These are phyloP conservation scores for Tragelaphus scriptus DNA, from an alignment of 2,113 vertebrate genomes.

Conservation along the genomic window DNA sequence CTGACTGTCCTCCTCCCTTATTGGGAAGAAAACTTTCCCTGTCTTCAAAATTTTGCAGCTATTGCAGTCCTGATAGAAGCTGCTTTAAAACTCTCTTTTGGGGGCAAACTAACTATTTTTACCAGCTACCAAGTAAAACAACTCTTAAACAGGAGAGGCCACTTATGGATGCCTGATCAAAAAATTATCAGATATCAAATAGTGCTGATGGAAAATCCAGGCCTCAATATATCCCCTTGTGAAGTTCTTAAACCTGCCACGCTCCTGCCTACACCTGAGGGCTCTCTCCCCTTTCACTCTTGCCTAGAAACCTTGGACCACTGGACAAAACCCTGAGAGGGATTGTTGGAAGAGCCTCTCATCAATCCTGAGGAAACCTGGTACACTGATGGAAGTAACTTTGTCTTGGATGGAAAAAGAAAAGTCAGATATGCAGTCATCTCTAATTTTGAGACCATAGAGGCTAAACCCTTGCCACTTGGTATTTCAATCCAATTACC, in stretches of 20 bases:
- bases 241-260: neutral
- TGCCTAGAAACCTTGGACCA: neutral
- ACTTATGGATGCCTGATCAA: neutral
- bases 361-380: neutral
- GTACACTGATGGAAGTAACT: neutral
- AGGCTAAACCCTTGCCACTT: neutral
- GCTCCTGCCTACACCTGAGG: neutral
- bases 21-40: neutral
- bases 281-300: neutral
- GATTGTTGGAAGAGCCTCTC: neutral
- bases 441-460: neutral
- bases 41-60: neutral
- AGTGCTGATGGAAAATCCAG: neutral
- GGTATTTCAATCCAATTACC: neutral
- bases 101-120: neutral
- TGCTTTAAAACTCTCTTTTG: neutral
- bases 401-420: neutral
- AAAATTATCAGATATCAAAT: neutral
- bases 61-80: neutral
- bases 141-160: neutral
- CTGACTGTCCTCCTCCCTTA: neutral
- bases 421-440: neutral
- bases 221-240: neutral
- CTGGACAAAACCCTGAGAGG: neutral
- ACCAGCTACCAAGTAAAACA: neutral